Percentiles rank a stretch among this genome's conserved stretches.
phyloP scores from a whole-genome alignment of 2,888 invertebrate genomes.

The Synanthedon tipuliformis region DNA sequence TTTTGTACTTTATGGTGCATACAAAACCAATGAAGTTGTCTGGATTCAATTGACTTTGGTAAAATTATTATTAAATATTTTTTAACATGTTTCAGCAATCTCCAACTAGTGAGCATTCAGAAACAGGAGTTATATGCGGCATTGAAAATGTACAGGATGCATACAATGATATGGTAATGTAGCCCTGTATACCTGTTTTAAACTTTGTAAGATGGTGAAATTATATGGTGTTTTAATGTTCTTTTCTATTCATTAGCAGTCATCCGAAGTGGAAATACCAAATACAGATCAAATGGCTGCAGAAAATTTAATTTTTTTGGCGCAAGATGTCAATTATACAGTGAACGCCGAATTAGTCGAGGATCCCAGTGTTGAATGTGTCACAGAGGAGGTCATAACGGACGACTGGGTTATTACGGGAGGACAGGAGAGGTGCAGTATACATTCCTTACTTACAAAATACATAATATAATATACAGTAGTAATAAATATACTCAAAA shows the following conservation, averaged over 20 bases:
- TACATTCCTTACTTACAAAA: too few species aligned
- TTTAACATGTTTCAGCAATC: constrained; percentile 26
- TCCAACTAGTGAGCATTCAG: constrained; percentile 26
- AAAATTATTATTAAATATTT: too few species aligned
- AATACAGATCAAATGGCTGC: constrained; percentile 73
- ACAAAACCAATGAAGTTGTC: too few species aligned
- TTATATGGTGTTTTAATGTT: neutral
- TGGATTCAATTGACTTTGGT: too few species aligned
- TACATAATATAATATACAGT: too few species aligned
- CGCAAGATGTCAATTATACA: constrained; percentile 65
- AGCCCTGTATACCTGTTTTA: too few species aligned
- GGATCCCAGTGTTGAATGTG: constrained; percentile 68
- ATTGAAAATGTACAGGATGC: constrained; percentile 36
- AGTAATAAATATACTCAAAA: too few species aligned
- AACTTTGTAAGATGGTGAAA: neutral
- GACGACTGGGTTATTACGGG: constrained; percentile 83
- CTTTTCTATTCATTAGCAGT: constrained; percentile 18
- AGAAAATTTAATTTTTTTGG: constrained; percentile 72
- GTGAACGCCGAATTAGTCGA: constrained; percentile 46
- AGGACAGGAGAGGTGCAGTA: constrained; percentile 75
- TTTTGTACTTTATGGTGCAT: too few species aligned
- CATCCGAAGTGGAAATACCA: constrained; percentile 48
- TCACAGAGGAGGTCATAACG: constrained; percentile 84
- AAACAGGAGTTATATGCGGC: constrained; percentile 38
- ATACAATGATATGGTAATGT: constrained; percentile 43